Percentiles rank a stretch among this genome's conserved stretches.
phyloP scores from a whole-genome alignment of 2,888 invertebrate species.

The Pollenia angustigena region DNA sequence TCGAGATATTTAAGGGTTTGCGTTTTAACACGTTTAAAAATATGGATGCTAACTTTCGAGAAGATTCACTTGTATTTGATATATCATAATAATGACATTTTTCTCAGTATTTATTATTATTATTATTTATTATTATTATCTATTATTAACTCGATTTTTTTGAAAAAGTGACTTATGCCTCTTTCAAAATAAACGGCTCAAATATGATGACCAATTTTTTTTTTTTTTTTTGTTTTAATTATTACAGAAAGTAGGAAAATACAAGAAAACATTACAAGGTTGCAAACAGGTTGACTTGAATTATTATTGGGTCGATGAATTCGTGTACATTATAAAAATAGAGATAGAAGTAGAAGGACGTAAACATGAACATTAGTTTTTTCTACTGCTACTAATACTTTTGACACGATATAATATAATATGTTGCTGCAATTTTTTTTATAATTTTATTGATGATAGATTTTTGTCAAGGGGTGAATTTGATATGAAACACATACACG shows the following conservation, averaged over 20 bases:
- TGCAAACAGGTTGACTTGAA: conserved; percentile 64
- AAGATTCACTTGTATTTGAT: too few relatives aligned
- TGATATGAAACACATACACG: neutral
- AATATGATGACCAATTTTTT: conserved; percentile 3
- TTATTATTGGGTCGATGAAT: conserved; percentile 58
- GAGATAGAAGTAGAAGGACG: neutral
- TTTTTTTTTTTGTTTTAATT: neutral
- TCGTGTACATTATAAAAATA: conserved; percentile 33
- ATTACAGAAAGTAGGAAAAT: neutral
- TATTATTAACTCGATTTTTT: too few relatives aligned
- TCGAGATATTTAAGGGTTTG: too few relatives aligned
- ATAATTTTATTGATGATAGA: conserved; percentile 35
- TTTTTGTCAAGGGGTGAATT: conserved; percentile 43
- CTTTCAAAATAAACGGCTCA: too few relatives aligned
- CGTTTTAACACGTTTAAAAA: too few relatives aligned
- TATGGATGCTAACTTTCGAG: too few relatives aligned
- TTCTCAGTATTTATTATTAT: too few relatives aligned
- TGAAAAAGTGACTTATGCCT: too few relatives aligned
- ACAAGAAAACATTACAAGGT: conserved; percentile 8
- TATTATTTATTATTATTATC: too few relatives aligned
- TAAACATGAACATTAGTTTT: too few relatives aligned
- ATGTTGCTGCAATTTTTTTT: conserved; percentile 60
- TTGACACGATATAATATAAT: conserved; percentile 2
- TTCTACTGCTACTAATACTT: conserved; percentile 66
- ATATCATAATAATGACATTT: too few relatives aligned